phyloP scores from a whole-genome alignment of 2,113 vertebrate species.

The Sinocyclocheilus maitianheensis region DNA sequence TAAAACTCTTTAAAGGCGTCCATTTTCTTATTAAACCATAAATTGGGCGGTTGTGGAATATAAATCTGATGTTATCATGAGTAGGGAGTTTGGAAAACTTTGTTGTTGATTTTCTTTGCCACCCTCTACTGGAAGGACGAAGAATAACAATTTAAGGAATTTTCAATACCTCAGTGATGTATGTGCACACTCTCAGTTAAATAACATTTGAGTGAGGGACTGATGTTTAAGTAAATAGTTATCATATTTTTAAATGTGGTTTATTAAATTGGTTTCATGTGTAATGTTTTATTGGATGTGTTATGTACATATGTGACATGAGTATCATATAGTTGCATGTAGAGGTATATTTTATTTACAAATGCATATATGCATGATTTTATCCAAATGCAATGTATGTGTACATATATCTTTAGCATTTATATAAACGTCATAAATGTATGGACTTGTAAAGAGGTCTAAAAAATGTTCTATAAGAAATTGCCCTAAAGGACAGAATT shows the following conservation, averaged over 20 bases:
- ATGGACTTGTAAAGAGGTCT: no score
- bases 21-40: background rate
- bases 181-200: background rate
- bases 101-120: slow-evolving; percentile 24
- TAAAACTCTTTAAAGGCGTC: background rate
- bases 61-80: slow-evolving; percentile 3
- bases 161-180: background rate
- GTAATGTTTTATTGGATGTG: background rate
- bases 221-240: background rate
- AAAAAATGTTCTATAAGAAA: no score
- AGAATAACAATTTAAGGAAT: no score
- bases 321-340: background rate
- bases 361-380: background rate
- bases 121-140: background rate
- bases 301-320: background rate
- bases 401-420: no score
- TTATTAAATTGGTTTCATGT: background rate
- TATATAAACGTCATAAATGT: no score
- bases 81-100: slow-evolving; percentile 12
- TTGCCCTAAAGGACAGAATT: background rate
- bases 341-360: background rate
- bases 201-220: background rate
- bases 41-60: background rate
- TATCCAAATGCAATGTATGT: background rate
- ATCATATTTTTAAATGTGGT: background rate